phyloP scores from a whole-genome alignment of 2,888 invertebrate genomes.

The Spodoptera exigua region DNA sequence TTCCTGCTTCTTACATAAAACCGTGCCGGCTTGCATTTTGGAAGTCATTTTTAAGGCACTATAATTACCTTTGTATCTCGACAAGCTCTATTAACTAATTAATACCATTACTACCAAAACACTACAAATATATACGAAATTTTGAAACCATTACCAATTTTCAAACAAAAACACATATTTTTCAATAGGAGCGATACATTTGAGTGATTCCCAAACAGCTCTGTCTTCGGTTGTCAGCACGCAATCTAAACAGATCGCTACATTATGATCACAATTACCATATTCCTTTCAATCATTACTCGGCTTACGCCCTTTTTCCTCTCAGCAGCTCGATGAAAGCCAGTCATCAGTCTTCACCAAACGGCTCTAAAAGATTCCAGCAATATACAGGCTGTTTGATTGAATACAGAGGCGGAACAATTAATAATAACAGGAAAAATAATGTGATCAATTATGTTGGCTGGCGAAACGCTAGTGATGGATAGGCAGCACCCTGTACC shows the following conservation, averaged over 20 bases:
- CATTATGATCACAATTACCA: conserved; percentile 21
- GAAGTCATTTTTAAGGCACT: too few species aligned
- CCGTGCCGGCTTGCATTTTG: too few species aligned
- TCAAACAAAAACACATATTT: too few species aligned
- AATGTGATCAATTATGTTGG: conserved; percentile 70
- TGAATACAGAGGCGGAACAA: conserved; percentile 63
- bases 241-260: not conserved
- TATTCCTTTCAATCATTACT: conserved; percentile 29
- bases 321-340: conserved; percentile 16
- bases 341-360: conserved; percentile 48
- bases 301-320: conserved; percentile 21
- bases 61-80: too few species aligned
- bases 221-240: too few species aligned
- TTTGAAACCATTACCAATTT: too few species aligned
- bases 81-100: too few species aligned
- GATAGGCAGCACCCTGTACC: conserved; percentile 54
- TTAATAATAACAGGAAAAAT: conserved; percentile 71
- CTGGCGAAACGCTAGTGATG: conserved; percentile 61
- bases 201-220: too few species aligned
- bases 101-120: too few species aligned
- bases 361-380: conserved; percentile 47
- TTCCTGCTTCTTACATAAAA: too few species aligned
- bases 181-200: too few species aligned
- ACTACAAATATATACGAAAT: too few species aligned
- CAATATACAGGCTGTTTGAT: conserved; percentile 57